These are phyloP conservation scores for Diglossa cyanea DNA, from an alignment of 2,797 vertebrate genomes.

Conservation along the genomic window DNA sequence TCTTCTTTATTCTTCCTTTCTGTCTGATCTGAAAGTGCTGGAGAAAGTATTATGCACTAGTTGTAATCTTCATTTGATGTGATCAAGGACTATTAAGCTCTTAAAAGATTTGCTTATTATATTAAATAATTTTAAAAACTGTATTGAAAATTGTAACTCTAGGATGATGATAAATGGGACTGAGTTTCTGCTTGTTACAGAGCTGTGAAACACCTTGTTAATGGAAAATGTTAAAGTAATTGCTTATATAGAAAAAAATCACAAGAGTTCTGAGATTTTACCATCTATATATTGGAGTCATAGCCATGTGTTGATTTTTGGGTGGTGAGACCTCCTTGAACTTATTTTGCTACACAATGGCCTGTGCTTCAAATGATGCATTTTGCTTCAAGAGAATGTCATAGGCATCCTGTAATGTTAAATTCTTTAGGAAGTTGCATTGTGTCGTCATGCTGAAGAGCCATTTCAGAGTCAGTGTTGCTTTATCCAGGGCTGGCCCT, in stretches of 20 bases:
- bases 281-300: not conserved
- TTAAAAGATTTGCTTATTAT: not conserved
- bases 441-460: not conserved
- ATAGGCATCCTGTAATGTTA: not conserved
- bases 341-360: not conserved
- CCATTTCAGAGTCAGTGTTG: not conserved
- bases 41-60: not conserved
- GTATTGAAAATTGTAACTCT: not conserved
- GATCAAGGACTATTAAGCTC: not conserved
- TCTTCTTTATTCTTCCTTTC: not conserved
- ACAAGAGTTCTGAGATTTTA: not conserved
- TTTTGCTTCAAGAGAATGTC: not conserved
- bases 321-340: not conserved
- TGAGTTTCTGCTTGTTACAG: constrained; percentile 3
- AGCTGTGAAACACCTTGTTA: not conserved
- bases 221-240: constrained; percentile 10
- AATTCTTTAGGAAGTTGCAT: not conserved
- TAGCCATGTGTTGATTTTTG: not conserved
- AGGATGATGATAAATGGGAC: not conserved
- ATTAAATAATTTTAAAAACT: not conserved
- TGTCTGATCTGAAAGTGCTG: not conserved
- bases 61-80: not conserved
- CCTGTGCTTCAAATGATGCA: not conserved
- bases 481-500: not conserved
- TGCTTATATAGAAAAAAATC: not conserved